These are phyloP conservation scores for Hetaerina americana DNA, from an alignment of 1,140 invertebrate genomes.

Conservation along the genomic window DNA sequence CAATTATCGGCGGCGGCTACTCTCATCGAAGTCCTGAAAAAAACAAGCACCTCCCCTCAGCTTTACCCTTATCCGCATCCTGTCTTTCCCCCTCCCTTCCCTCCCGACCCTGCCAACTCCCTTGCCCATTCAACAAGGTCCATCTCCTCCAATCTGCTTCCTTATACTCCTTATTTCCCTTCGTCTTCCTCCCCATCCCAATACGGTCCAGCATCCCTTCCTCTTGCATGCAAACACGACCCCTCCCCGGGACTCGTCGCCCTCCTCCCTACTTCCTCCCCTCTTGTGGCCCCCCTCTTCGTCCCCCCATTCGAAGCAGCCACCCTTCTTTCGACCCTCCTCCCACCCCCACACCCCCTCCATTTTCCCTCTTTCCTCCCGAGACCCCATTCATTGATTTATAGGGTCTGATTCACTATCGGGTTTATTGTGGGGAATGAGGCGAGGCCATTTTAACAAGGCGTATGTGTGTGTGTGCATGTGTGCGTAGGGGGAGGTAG, in stretches of 20 bases:
- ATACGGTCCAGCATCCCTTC: too few relatives aligned
- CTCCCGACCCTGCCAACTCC: not conserved
- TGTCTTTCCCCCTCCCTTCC: too few relatives aligned
- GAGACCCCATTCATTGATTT: not conserved
- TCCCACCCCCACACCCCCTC: not conserved
- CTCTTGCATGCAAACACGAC: too few relatives aligned
- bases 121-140: not conserved
- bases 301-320: not conserved
- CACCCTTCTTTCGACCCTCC: not conserved
- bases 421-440: not conserved
- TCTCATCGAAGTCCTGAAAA: too few relatives aligned
- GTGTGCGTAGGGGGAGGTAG: not conserved
- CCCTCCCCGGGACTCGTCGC: not conserved
- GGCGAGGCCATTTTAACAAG: not conserved
- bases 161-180: too few relatives aligned
- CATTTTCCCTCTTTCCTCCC: not conserved
- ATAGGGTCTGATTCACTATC: not conserved
- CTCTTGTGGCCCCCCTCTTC: not conserved
- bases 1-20: too few relatives aligned
- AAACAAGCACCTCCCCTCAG: too few relatives aligned
- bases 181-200: too few relatives aligned
- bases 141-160: not conserved
- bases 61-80: too few relatives aligned
- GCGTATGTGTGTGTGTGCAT: not conserved
- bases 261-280: not conserved